These are phyloP conservation scores for Steatocranus sp. DNA, from an alignment of 2,797 vertebrate genomes.

Conservation along the genomic window DNA sequence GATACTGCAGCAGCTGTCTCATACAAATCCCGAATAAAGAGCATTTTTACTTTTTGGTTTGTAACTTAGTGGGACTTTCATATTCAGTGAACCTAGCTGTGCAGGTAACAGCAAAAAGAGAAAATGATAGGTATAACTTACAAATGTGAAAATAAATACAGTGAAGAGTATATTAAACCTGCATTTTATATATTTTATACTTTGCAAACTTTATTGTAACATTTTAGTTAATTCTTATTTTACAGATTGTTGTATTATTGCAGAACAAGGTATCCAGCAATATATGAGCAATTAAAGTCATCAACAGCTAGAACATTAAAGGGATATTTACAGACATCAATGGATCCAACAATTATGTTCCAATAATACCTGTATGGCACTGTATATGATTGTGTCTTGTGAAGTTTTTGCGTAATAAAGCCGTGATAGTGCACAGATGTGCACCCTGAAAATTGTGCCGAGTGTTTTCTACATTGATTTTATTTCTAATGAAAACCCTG, in stretches of 20 bases:
- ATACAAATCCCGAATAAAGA: background rate
- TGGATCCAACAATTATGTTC: background rate
- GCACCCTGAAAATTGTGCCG: background rate
- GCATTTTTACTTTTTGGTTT: background rate
- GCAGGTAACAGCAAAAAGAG: background rate
- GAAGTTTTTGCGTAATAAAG: background rate
- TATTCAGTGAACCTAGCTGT: background rate
- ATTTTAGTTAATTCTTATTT: background rate
- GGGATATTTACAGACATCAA: background rate
- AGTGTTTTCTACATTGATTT: background rate
- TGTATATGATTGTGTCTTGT: background rate
- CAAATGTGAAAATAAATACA: background rate
- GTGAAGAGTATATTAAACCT: background rate
- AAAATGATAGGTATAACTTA: background rate
- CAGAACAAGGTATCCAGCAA: background rate
- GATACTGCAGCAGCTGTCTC: background rate
- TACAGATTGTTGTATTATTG: background rate
- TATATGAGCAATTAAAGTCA: background rate
- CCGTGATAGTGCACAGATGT: background rate
- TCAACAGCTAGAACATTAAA: background rate
- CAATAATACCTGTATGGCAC: background rate
- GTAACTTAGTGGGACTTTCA: background rate
- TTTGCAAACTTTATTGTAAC: background rate
- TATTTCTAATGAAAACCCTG: background rate
- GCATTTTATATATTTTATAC: background rate